Percentiles rank a stretch among this genome's conserved stretches.
phyloP scores from a whole-genome alignment of 2,797 vertebrate genomes.

The Miichthys miiuy region DNA sequence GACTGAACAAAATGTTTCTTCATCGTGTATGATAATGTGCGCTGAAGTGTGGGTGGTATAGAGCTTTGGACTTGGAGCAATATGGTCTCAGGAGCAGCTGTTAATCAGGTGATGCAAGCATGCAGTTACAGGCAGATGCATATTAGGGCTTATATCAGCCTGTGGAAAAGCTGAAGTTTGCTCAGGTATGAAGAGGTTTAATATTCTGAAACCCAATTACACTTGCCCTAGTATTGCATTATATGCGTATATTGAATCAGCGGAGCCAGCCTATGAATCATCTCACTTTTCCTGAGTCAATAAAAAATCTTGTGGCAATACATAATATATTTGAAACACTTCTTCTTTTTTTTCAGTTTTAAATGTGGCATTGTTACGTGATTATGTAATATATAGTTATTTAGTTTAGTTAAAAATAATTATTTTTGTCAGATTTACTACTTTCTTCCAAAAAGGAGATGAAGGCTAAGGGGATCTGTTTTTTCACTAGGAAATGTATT shows the following conservation, averaged over 20 bases:
- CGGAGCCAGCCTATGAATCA: conserved; percentile 71
- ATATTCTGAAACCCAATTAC: conserved; percentile 78
- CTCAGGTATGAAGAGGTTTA: conserved; percentile 78
- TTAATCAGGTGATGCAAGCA: conserved; percentile 67
- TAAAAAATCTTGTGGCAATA: conserved; percentile 60
- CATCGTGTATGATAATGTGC: conserved; percentile 24
- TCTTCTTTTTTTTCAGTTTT: conserved; percentile 19
- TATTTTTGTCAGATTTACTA: not conserved
- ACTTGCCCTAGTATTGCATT: conserved; percentile 75
- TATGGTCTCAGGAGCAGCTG: conserved; percentile 45
- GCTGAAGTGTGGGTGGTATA: conserved; percentile 6
- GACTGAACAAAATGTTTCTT: not conserved
- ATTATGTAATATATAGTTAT: conserved; percentile 7
- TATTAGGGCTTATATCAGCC: conserved; percentile 62
- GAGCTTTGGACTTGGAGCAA: conserved; percentile 32
- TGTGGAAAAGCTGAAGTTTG: conserved; percentile 64
- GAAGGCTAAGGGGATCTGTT: not conserved
- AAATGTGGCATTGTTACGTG: conserved; percentile 20
- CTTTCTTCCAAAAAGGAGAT: not conserved
- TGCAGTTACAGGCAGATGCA: conserved; percentile 65
- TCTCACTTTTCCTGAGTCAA: conserved; percentile 71
- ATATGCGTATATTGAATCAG: conserved; percentile 77
- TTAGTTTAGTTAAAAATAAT: not conserved
- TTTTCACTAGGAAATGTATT: not conserved
- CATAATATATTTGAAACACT: conserved; percentile 44